These are phyloP conservation scores for Eudasyphora cyanicolor DNA, from an alignment of 2,888 invertebrate genomes.

Conservation along the genomic window DNA sequence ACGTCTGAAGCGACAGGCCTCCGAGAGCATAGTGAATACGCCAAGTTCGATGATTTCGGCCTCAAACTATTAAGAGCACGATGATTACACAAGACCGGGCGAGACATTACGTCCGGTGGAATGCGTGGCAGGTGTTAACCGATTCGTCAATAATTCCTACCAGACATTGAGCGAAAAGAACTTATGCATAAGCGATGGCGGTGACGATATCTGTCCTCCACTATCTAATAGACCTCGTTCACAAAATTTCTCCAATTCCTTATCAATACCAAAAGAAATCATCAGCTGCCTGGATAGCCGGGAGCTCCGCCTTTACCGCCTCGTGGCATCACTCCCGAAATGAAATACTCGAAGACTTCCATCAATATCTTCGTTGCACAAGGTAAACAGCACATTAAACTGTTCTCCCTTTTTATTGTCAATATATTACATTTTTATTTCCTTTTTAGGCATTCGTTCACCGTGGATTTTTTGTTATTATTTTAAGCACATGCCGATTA, in stretches of 20 bases:
- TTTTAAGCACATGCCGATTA: too few species aligned
- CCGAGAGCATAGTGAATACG: conserved; percentile 91
- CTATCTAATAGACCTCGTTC: conserved; percentile 65
- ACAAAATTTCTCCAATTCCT: conserved; percentile 81
- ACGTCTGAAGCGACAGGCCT: conserved; percentile 85
- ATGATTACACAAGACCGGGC: conserved; percentile 87
- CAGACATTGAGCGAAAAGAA: conserved; percentile 77
- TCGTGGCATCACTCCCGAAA: conserved; percentile 83
- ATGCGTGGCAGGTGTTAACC: conserved; percentile 50
- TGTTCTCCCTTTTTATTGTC: too few species aligned
- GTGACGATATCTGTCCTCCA: conserved; percentile 43
- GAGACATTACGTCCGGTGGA: conserved; percentile 77
- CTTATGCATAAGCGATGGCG: conserved; percentile 65
- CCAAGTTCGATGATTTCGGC: conserved; percentile 75
- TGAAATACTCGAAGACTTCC: conserved; percentile 80
- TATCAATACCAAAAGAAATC: conserved; percentile 79
- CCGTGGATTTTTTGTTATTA: too few species aligned
- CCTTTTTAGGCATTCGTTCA: too few species aligned
- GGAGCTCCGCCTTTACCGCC: conserved; percentile 90
- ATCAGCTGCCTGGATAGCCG: conserved; percentile 75
- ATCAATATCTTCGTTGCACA: too few species aligned
- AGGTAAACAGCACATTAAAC: too few species aligned
- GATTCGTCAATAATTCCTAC: conserved; percentile 72
- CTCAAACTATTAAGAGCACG: conserved; percentile 82
- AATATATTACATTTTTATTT: too few species aligned